phyloP scores from a whole-genome alignment of 2,797 vertebrate genomes.

The Danio tinwini region DNA sequence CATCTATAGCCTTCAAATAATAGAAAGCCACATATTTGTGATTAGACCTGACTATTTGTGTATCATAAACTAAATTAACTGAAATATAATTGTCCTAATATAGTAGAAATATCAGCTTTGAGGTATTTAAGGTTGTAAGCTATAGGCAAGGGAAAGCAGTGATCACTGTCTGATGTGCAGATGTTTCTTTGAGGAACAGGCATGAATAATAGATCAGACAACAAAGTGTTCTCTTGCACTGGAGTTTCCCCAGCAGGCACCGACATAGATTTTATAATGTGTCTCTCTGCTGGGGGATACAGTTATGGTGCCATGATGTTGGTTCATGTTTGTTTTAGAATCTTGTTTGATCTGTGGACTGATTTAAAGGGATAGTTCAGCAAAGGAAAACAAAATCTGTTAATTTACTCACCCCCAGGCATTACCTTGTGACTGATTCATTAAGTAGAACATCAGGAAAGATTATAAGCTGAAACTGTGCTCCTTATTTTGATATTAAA shows the following conservation, averaged over 20 bases:
- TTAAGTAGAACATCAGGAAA: too few relatives aligned
- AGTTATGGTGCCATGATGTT: neutral
- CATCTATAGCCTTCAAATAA: neutral
- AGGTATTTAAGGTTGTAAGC: slow-evolving; percentile 20
- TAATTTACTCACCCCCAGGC: too few relatives aligned
- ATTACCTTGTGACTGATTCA: too few relatives aligned
- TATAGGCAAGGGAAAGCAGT: neutral
- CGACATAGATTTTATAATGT: slow-evolving; percentile 36
- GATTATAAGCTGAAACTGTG: too few relatives aligned
- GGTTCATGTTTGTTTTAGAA: neutral
- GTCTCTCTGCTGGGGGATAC: neutral
- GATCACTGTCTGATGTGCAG: slow-evolving; percentile 37
- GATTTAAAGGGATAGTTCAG: neutral
- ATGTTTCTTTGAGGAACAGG: slow-evolving; percentile 58
- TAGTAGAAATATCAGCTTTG: slow-evolving; percentile 2
- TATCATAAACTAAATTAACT: neutral
- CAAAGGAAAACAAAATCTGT: too few relatives aligned
- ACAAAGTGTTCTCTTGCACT: slow-evolving; percentile 41
- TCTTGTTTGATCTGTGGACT: neutral
- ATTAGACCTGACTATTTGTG: neutral
- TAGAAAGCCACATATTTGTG: neutral
- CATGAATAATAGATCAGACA: slow-evolving; percentile 63
- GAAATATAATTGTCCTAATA: neutral
- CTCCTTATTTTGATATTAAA: too few relatives aligned
- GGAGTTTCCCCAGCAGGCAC: slow-evolving; percentile 35